A percentile compares a stretch with the other conserved stretches of the same genome.
Evolutionary conservation across 2,888 invertebrate genomes (phyloP).

Genomic region (Cosmia pyralina): DNA sequence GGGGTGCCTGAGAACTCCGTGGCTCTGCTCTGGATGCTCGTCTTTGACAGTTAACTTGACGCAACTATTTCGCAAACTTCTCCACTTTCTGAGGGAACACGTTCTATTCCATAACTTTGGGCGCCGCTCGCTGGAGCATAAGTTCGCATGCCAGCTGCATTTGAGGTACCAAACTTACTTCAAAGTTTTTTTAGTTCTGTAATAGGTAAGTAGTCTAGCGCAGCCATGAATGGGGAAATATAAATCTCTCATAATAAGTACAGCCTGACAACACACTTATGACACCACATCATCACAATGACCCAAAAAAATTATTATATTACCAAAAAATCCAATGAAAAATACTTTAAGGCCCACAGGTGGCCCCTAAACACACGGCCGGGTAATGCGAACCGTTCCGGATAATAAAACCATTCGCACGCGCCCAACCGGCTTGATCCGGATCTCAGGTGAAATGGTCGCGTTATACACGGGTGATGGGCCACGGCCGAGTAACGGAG

Average conservation of each 20-base stretch:
- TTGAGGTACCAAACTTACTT: constrained; percentile 5
- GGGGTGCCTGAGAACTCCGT: constrained; percentile 30
- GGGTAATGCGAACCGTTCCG: constrained; percentile 67
- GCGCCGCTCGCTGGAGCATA: constrained; percentile 14
- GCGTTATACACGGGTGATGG: constrained; percentile 60
- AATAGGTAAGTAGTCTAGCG: neutral
- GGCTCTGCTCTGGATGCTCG: constrained; percentile 28
- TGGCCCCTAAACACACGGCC: constrained; percentile 73
- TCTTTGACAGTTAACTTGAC: constrained; percentile 60
- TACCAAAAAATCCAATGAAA: constrained; percentile 20
- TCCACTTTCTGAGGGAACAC: constrained; percentile 54
- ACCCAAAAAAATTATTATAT: neutral
- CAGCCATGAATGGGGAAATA: neutral
- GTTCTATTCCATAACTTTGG: constrained; percentile 53
- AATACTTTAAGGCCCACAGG: constrained; percentile 70
- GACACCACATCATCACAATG: neutral
- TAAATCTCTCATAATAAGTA: neutral
- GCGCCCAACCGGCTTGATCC: constrained; percentile 66
- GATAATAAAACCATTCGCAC: constrained; percentile 81
- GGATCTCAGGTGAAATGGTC: constrained; percentile 71
- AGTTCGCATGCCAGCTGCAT: constrained; percentile 44
- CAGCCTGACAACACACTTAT: neutral
- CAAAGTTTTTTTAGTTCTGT: constrained; percentile 21
- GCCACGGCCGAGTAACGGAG: constrained; percentile 13
- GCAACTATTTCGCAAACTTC: constrained; percentile 59